phyloP scores from a whole-genome alignment of 2,797 vertebrate species.

The Pipistrellus nathusii region DNA sequence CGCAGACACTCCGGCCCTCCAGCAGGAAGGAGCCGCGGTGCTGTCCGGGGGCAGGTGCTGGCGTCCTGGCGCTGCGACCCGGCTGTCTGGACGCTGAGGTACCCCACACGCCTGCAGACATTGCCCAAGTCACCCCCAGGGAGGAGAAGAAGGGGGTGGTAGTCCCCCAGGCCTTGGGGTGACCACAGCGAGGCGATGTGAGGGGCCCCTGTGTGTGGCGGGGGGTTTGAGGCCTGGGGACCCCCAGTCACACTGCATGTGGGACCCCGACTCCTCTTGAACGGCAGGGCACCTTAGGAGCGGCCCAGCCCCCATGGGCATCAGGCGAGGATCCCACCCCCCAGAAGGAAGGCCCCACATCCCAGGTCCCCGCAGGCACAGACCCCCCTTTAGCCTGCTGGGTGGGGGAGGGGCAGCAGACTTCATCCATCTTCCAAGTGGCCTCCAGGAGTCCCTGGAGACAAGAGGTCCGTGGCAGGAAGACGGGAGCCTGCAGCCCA shows the following conservation, averaged over 20 bases:
- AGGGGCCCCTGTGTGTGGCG: background rate
- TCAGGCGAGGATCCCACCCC: too few relatives aligned
- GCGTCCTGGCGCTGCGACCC: background rate
- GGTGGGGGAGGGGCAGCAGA: rapidly evolving
- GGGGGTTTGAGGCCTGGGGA: background rate
- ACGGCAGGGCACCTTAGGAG: rapidly evolving
- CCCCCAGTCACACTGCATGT: background rate
- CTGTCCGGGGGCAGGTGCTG: background rate
- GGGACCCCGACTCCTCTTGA: background rate
- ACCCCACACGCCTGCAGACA: rapidly evolving
- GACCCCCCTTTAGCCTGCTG: too few relatives aligned
- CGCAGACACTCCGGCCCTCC: too few relatives aligned
- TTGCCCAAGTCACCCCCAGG: too few relatives aligned
- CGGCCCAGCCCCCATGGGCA: background rate
- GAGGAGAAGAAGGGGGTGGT: too few relatives aligned
- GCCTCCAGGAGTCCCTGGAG: background rate
- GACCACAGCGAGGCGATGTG: background rate
- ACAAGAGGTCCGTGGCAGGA: background rate
- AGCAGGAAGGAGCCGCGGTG: rapidly evolving
- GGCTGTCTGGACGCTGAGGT: rapidly evolving
- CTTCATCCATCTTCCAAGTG: rapidly evolving
- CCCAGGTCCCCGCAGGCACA: background rate
- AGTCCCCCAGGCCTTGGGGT: background rate
- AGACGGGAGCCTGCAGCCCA: background rate
- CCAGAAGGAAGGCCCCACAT: background rate